phyloP scores from a whole-genome alignment of 2,113 vertebrate species.

The Fulmarus glacialis region DNA sequence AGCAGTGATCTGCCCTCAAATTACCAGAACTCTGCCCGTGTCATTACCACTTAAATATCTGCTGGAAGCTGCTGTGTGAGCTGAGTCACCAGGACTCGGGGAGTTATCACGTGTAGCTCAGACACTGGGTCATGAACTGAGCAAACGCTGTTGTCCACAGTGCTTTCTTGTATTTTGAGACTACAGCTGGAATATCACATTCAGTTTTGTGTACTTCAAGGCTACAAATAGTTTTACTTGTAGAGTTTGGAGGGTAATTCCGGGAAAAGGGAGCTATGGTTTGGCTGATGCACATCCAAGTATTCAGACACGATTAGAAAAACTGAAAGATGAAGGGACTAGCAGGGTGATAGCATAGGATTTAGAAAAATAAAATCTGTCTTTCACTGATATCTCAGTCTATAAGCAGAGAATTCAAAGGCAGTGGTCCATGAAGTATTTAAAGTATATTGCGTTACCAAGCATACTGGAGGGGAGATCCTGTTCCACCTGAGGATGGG shows the following conservation, averaged over 20 bases:
- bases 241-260: neutral
- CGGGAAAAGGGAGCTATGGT: neutral
- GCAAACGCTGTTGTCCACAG: rapidly evolving
- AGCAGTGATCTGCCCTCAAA: constrained; percentile 8
- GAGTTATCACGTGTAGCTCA: constrained; percentile 29
- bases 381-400: neutral
- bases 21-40: constrained; percentile 36
- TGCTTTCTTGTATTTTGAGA: neutral
- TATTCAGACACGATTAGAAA: neutral
- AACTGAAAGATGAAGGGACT: neutral
- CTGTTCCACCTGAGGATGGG: neutral
- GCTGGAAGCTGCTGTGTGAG: constrained; percentile 7
- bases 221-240: neutral
- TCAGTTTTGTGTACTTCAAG: neutral
- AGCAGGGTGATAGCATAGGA: neutral
- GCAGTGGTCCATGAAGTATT: neutral
- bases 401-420: neutral
- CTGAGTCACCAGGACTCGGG: neutral
- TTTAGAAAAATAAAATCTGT: neutral
- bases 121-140: constrained; percentile 18
- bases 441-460: neutral
- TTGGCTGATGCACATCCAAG: neutral
- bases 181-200: neutral
- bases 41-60: neutral
- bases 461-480: neutral